Evolutionary conservation across 2,888 invertebrate species (phyloP).

Genomic region (Panorpa germanica): DNA sequence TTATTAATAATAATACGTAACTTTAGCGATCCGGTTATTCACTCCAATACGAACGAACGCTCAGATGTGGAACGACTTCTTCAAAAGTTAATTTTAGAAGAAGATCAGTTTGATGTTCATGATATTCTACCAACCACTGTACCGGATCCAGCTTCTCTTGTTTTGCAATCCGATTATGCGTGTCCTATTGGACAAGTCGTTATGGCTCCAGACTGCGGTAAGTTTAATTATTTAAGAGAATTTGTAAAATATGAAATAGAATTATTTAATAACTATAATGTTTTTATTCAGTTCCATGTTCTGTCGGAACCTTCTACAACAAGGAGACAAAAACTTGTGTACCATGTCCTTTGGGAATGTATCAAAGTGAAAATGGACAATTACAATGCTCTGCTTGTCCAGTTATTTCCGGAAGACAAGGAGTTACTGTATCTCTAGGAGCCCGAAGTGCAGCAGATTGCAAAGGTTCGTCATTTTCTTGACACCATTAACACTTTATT

Average conservation of each 20-base stretch:
- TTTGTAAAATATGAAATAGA: background rate
- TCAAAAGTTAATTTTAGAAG: conserved; percentile 79
- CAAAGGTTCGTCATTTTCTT: no score
- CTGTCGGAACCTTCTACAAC: conserved; percentile 76
- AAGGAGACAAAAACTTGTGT: conserved; percentile 56
- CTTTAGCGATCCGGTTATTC: conserved; percentile 70
- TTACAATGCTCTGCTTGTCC: conserved; percentile 80
- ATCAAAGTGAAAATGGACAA: conserved; percentile 86
- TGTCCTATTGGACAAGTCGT: conserved; percentile 89
- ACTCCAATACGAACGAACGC: conserved; percentile 72
- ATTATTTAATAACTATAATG: conserved; percentile 1
- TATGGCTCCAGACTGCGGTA: conserved; percentile 83
- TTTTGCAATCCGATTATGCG: conserved; percentile 77
- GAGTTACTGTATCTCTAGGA: conserved; percentile 73
- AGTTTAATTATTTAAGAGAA: conserved; percentile 16
- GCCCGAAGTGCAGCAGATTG: conserved; percentile 78
- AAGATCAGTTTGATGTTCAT: conserved; percentile 84
- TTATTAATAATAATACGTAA: conserved; percentile 2
- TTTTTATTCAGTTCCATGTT: conserved; percentile 55
- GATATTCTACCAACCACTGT: conserved; percentile 87
- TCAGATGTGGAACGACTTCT: conserved; percentile 66
- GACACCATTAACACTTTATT: conserved; percentile 1
- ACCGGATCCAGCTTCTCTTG: conserved; percentile 77
- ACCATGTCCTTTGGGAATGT: conserved; percentile 74
- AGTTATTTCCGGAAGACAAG: conserved; percentile 70